Base-by-base conservation (phyloP, 1,140 invertebrate genomes). In the Pogonomyrmex barbatus region DNA sequence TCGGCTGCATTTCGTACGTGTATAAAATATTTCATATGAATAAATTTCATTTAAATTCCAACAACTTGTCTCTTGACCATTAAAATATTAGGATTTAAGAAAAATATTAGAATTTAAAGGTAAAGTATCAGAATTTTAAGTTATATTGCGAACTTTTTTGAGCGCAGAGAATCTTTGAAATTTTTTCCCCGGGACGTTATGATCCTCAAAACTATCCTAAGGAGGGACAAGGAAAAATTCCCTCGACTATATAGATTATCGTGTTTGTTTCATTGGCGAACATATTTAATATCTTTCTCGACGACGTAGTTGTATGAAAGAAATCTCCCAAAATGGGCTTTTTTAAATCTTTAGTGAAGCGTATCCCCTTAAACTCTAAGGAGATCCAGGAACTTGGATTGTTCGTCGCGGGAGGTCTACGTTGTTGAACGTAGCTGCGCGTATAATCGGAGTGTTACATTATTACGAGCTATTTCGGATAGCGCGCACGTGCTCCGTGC, bases 391-490 rank as follows among this genome's bases (percentile, higher is more conserved):
- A 42, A 45, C n/a, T 75, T 10, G n/a, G 30, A 30, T 33, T 33
- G 47, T 54, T 68, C 63, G 30, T 65, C n/a, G 33, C 39, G n/a
- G 24, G 36, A 42, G 67, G 12, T 68, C 50, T 14, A 33, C 14
- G 33, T 62, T 62, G 42, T 4, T 56, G 39, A 33, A 62, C 4
- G 39, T 14, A 24, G 24, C 24, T 24, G 39, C n/a, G 14, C 47
- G 63, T 79, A 42, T 79, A 71, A 42, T 33, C 6, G n/a, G 33
- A 4, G n/a, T 30, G 54, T 62, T 30, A 60, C 36, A 85, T 89
- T 89, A 75, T 79, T 65, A 30, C 79, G 79, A 82, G 45, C 33
- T 73, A 60, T 83, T 73, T 73, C 79, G 45, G n/a, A 30, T 36
- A 12, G n/a, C 52, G n/a, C 73, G 52, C 52, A 42, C 82, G 82